Conservation (phyloP, 2,797 vertebrate genomes). For the Petrocephalus schoutedeni region DNA sequence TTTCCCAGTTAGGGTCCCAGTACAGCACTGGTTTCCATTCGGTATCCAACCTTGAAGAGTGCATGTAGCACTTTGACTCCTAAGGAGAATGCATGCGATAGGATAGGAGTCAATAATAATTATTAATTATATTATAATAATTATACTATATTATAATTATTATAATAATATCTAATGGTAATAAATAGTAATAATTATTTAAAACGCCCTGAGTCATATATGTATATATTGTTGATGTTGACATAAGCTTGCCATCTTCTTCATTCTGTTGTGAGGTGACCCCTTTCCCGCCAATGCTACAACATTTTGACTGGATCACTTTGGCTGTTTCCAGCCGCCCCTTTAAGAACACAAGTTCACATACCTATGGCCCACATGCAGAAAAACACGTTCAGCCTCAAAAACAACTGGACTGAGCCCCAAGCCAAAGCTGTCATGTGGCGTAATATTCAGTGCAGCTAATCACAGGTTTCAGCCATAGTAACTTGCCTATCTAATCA, state of each 20-base stretch:
- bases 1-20: background rate
- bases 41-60: background rate
- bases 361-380: background rate
- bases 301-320: background rate
- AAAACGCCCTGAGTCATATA: background rate
- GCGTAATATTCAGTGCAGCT: background rate
- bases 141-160: too few relatives aligned
- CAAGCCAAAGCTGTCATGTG: background rate
- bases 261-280: background rate
- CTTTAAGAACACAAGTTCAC: background rate
- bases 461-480: too few relatives aligned
- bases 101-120: too few relatives aligned
- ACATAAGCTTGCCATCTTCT: background rate
- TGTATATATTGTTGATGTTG: background rate
- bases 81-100: background rate
- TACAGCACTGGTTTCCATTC: background rate
- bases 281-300: background rate
- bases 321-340: background rate
- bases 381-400: background rate
- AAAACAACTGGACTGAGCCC: too few relatives aligned
- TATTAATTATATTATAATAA: too few relatives aligned
- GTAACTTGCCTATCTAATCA: background rate
- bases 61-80: background rate
- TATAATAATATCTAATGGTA: too few relatives aligned
- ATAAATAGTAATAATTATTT: background rate